Evolutionary conservation across 2,797 vertebrate genomes (phyloP).

Genomic region (Percopsis omiscomaycus): DNA sequence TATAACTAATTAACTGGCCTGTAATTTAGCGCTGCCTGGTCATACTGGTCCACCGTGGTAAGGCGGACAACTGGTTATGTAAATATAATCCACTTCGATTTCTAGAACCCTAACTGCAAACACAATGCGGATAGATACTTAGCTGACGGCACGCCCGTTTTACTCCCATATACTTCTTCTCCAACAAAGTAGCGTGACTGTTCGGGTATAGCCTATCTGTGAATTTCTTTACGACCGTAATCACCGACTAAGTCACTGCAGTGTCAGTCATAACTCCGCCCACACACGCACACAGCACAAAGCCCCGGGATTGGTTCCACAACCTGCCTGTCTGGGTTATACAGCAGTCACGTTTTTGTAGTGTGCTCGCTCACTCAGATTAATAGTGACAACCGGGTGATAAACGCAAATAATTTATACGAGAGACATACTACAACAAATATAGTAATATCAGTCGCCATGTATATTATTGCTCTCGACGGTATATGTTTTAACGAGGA

Average conservation of each 20-base stretch:
- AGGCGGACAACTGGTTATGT: constrained; percentile 63
- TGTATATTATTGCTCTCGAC: too few species aligned
- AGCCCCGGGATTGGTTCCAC: constrained; percentile 57
- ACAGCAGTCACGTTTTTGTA: constrained; percentile 74
- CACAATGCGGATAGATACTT: background rate
- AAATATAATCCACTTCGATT: constrained; percentile 33
- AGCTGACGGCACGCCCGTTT: constrained; percentile 1
- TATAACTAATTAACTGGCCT: background rate
- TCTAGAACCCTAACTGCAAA: constrained; percentile 2
- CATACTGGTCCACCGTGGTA: constrained; percentile 23
- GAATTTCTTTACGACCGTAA: constrained; percentile 12
- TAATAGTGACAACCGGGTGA: background rate
- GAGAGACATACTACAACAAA: too few species aligned
- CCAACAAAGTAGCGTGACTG: background rate
- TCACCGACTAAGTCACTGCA: constrained; percentile 37
- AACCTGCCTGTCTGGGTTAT: background rate
- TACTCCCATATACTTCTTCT: background rate
- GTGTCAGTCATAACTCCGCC: constrained; percentile 45
- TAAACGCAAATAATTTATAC: too few species aligned
- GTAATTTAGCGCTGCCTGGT: background rate
- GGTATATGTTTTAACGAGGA: too few species aligned
- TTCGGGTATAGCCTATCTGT: constrained; percentile 6
- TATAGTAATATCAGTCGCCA: too few species aligned
- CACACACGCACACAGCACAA: constrained; percentile 16
- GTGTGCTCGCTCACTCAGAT: constrained; percentile 56